Evolutionary conservation across 2,888 invertebrate genomes (phyloP), one percentile per base, ranked within the genome.

Genomic region (Epinotia demarniana): DNA sequence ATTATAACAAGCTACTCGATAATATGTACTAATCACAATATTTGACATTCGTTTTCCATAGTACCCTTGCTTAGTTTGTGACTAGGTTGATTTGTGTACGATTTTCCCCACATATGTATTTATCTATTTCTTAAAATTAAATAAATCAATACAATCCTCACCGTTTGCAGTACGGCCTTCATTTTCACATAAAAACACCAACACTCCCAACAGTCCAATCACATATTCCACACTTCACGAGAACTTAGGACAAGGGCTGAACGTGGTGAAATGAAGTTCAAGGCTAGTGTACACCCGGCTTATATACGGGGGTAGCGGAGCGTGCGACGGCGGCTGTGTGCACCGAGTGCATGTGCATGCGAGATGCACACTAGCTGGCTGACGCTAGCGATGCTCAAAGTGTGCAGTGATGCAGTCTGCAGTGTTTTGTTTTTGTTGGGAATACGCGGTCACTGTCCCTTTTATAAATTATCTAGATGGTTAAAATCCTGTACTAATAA

Each of bases 261-360:
- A 82, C 79, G 80, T 86, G 88, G 85, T 87, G 90, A 87, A 94
- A 87, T 94, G 93, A 92, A 93, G 94, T 94, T 94, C 94, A 94
- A 94, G 94, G 94, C 90, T 91, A 90, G 86, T 85, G 80, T 80
- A 85, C 80, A 77, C 79, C 82, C 85, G 83, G 88, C 84, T 92
- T 94, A 93, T 94, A 94, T 94, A 93, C 88, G 87, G 87, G 93
- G 92, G 92, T 93, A 86, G 91, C 88, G 90, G 86, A 91, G 85
- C 93, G 93, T 90, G 86, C 83, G 77, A 75, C 8, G 79, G 82
- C 78, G 68, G 11, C 64, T 82, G 90, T 91, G 90, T 88, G 79
- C 78, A 73, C 76, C 75, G 78, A 81, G 74, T 83, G 84, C 86
- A 84, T 60, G 79, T 82, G 81, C 78, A 72, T 81, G 80, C 73